Evolutionary conservation across 2,113 vertebrate genomes (phyloP).

Genomic region (Pyxicephalus adspersus): DNA sequence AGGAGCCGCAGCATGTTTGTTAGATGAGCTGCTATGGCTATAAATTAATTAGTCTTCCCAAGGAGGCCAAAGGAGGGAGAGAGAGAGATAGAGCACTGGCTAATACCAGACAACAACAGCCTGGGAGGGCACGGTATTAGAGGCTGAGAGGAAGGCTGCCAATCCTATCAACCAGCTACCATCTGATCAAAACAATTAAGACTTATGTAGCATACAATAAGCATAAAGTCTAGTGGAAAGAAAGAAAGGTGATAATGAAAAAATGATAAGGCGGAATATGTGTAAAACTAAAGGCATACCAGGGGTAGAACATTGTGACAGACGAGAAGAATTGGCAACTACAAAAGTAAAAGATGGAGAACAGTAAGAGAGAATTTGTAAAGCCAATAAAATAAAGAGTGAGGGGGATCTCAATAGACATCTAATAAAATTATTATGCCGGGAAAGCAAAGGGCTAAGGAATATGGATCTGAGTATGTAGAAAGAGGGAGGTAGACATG

Average conservation of each 20-base stretch:
- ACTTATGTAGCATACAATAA: slow-evolving; percentile 18
- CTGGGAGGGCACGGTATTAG: slow-evolving; percentile 50
- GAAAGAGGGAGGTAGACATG: background rate
- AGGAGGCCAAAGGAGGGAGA: slow-evolving; percentile 31
- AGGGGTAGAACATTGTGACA: background rate
- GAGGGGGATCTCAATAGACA: too few relatives aligned
- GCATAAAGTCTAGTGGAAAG: background rate
- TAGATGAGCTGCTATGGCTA: slow-evolving; percentile 48
- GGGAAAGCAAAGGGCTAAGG: too few relatives aligned
- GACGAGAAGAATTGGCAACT: too few relatives aligned
- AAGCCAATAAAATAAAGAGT: too few relatives aligned
- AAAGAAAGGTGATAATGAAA: background rate
- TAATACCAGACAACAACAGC: slow-evolving; percentile 50
- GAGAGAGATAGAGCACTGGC: slow-evolving; percentile 19
- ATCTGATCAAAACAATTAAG: slow-evolving; percentile 57
- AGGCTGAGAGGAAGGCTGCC: slow-evolving; percentile 40
- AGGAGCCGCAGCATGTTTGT: slow-evolving; percentile 44
- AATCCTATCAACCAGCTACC: slow-evolving; percentile 54
- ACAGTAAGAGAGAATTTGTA: too few relatives aligned
- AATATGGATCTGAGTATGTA: too few relatives aligned
- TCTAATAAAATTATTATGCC: too few relatives aligned
- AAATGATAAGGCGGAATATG: background rate
- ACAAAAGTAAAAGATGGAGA: too few relatives aligned
- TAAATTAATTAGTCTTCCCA: slow-evolving; percentile 56
- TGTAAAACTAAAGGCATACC: background rate